Evolutionary conservation across 2,888 invertebrate species (phyloP).

Genomic region (Margaritifera margaritifera): DNA sequence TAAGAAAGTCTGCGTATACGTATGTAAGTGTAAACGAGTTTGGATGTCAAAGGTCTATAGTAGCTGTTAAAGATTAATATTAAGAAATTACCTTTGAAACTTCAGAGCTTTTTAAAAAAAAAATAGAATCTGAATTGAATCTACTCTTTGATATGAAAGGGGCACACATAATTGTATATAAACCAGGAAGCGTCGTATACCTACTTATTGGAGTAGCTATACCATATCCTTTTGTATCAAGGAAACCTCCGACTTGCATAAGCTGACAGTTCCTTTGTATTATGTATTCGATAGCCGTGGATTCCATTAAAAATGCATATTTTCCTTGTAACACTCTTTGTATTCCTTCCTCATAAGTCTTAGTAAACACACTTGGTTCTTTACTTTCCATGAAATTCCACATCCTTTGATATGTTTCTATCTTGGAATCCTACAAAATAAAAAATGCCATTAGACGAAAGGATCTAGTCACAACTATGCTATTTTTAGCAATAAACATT

Average conservation of each 20-base stretch:
- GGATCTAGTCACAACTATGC: neutral
- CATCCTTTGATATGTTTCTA: constrained; percentile 86
- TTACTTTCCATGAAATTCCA: constrained; percentile 84
- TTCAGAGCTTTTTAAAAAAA: too few relatives aligned
- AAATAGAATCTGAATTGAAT: neutral
- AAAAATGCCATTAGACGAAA: constrained; percentile 68
- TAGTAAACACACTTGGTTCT: constrained; percentile 88
- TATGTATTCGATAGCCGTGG: constrained; percentile 96
- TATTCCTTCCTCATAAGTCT: constrained; percentile 93
- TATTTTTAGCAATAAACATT: constrained; percentile 67
- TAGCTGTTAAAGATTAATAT: too few relatives aligned
- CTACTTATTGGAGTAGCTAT: constrained; percentile 95
- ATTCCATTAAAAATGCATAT: constrained; percentile 99
- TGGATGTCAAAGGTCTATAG: too few relatives aligned
- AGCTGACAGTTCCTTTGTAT: constrained; percentile 91
- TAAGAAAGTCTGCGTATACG: too few relatives aligned
- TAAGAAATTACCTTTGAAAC: too few relatives aligned
- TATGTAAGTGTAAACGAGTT: too few relatives aligned
- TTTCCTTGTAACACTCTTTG: constrained; percentile 86
- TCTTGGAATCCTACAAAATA: constrained; percentile 81
- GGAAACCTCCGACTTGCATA: constrained; percentile 94
- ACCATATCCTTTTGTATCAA: constrained; percentile 94
- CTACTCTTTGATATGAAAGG: neutral
- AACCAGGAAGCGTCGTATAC: neutral
- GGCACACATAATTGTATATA: neutral